Percentiles rank a stretch among this genome's conserved stretches.
Conservation (phyloP, 1,140 invertebrate genomes). For the Listronotus bonariensis region DNA sequence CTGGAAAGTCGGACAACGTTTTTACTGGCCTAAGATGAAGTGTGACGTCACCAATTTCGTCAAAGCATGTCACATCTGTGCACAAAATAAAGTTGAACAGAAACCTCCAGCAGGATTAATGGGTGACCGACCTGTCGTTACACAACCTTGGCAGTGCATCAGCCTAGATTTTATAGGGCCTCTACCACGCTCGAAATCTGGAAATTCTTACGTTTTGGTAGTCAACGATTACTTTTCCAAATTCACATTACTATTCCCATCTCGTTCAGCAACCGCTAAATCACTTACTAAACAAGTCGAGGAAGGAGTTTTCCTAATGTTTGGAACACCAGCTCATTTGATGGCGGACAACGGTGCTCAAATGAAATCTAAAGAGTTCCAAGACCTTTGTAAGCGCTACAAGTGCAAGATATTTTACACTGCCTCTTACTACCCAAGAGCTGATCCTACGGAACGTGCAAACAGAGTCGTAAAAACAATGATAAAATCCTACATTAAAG, state of each 20-base stretch:
- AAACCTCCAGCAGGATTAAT: constrained; percentile 43
- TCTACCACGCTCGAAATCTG: constrained; percentile 40
- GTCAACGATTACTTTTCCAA: constrained; percentile 51
- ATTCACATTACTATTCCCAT: constrained; percentile 34
- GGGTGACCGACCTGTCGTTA: constrained; percentile 26
- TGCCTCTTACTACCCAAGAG: constrained; percentile 40
- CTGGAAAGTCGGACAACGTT: constrained; percentile 22
- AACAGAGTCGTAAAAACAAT: constrained; percentile 44
- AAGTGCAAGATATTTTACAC: constrained; percentile 29
- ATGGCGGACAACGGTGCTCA: constrained; percentile 45
- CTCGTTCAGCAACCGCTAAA: constrained; percentile 21
- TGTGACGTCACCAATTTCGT: constrained; percentile 43
- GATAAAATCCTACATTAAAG: constrained; percentile 31
- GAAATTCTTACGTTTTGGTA: constrained; percentile 49
- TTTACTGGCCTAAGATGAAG: constrained; percentile 49
- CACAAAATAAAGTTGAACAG: constrained; percentile 41
- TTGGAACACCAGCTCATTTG: constrained; percentile 30
- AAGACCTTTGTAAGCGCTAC: constrained; percentile 22
- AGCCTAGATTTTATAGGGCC: constrained; percentile 48
- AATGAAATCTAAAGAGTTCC: constrained; percentile 32
- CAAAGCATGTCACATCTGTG: constrained; percentile 42
- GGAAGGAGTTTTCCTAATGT: constrained; percentile 37
- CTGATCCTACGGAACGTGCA: constrained; percentile 38
- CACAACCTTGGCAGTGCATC: constrained; percentile 44
- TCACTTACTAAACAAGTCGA: constrained; percentile 31